Evolutionary conservation across 30 jellyfish, hydroid and myxozoan genomes (phyloP), one percentile per base, ranked within the genome.

Genomic region (Mastigias papua): DNA sequence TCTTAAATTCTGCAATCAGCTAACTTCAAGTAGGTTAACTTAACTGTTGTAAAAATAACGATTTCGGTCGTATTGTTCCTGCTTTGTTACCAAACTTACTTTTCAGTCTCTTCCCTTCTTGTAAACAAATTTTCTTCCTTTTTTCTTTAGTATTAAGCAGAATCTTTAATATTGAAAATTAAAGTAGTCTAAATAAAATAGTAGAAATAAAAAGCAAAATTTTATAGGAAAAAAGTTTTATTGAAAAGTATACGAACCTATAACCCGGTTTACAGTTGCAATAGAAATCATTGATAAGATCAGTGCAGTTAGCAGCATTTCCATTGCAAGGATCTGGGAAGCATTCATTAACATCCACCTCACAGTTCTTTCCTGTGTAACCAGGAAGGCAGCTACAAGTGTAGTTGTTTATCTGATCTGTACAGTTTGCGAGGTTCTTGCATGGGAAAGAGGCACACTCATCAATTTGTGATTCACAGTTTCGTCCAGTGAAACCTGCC

Each of bases 231-330:
- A 37, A 37, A 37, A 37, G 11, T 15, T 25, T 65, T 0, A 13
- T 37, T 79, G 7, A 51, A n/a, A 13, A 62, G 34, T 29, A 23
- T 46, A 26, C 95, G 34, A 35, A 95, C 99, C 96, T 73, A 74
- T 82, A 95, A 15, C 98, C 97, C 29, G 80, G 91, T 64, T 95
- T 90, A 84, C 99, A 95, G 78, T 85, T 34, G 70, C 99, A 95
- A 69, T 67, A 57, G 34, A 27, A 95, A 13, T 79, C 99, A 70
- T 86, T 83, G 89, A 95, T 77, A n/a, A 92, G 69, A 62, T 92
- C 97, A 8, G 96, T 86, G 76, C 98, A 92, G 68, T 92, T 92
- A 78, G 49, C 69, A 4, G 92, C 91, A 65, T 80, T 80, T 31
- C 92, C 95, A 20, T 58, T 58, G 85, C 98, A 92, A 23, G 98